Base-by-base conservation (phyloP, 2,888 invertebrate species). In the Synergus umbraculus region DNA sequence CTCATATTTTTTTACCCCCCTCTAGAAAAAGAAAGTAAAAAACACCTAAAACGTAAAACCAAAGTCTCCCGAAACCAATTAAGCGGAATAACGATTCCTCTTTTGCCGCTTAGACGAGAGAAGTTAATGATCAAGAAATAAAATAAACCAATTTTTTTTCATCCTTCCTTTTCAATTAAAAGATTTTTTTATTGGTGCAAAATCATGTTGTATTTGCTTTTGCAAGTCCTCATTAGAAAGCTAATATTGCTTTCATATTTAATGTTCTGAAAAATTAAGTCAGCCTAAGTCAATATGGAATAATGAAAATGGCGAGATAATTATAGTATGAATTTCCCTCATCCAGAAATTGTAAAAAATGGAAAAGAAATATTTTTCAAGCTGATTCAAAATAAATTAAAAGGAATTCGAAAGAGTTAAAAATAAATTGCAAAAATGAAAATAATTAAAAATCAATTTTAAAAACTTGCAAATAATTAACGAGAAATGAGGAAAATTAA, bases 31-130 rank as follows among this genome's bases (percentile, higher is more conserved):
- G 22, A 44, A 44, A 67, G 12, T 44, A 29, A 69, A 69, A 67
- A 69, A 67, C 67, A 67, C n/a, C n/a, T n/a, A 12, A 12, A 60
- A 10, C 22, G 22, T 5, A 15, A 46, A 69, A 69, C 49, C 15
- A 69, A 18, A 29, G 46, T 49, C 29, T 29, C 46, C 22, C 69
- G 8, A 49, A 69, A 10, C 46, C 69, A 69, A 69, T 69, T 29
- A 37, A 22, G 69, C 37, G 46, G 12, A 29, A 69, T 37, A 69
- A 54, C 69, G 69, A 69, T 49, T 49, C 49, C 69, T 49, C 29
- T 60, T 60, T 60, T 60, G 22, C 60, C 22, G 18, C 4, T 60
- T 12, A 60, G 22, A 9, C 10, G 22, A 60, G 60, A 60, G 22
- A 22, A 60, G 12, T 22, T 22, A 18, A 22, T 22, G 5, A 22